Conservation (phyloP, 1,140 invertebrate species). For the Harlomillsia oculata region DNA sequence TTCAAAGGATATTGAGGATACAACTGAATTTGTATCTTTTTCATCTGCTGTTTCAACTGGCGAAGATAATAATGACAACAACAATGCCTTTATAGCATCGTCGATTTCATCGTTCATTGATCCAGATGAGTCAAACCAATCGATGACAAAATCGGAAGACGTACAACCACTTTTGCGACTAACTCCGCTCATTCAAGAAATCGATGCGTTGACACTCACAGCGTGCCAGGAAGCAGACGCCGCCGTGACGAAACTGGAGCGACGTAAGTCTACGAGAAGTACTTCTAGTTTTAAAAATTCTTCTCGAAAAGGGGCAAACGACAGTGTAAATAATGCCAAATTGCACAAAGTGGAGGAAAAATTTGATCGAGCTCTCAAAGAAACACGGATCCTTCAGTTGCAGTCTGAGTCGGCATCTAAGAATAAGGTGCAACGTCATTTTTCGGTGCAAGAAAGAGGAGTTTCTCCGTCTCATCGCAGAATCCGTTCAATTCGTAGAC, state of each 20-base stretch:
- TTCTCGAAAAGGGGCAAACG: too few species aligned
- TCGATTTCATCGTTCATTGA: slow-evolving; percentile 7
- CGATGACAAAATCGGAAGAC: background rate
- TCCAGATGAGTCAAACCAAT: background rate
- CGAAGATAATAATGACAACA: slow-evolving; percentile 7
- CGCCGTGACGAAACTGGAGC: too few species aligned
- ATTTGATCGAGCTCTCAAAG: slow-evolving; percentile 18
- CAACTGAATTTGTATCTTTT: slow-evolving; percentile 19
- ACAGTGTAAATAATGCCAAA: too few species aligned
- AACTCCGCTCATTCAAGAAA: slow-evolving; percentile 31
- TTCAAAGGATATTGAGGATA: slow-evolving; percentile 1
- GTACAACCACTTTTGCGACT: slow-evolving; percentile 4
- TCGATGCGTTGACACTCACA: slow-evolving; percentile 19
- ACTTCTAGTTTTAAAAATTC: too few species aligned
- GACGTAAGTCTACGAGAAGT: too few species aligned
- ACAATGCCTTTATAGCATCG: slow-evolving; percentile 29
- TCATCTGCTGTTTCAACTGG: slow-evolving; percentile 14
- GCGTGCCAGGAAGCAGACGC: slow-evolving; percentile 21
- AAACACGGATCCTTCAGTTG: slow-evolving; percentile 21
- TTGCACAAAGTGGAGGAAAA: slow-evolving; percentile 15
- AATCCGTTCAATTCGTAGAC: slow-evolving; percentile 13
- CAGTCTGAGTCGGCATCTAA: background rate
- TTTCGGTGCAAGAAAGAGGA: slow-evolving; percentile 15
- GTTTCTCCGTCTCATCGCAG: slow-evolving; percentile 13
- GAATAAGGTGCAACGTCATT: slow-evolving; percentile 8